Conservation (phyloP, 2,888 invertebrate genomes). For the Lissonota sp. region DNA sequence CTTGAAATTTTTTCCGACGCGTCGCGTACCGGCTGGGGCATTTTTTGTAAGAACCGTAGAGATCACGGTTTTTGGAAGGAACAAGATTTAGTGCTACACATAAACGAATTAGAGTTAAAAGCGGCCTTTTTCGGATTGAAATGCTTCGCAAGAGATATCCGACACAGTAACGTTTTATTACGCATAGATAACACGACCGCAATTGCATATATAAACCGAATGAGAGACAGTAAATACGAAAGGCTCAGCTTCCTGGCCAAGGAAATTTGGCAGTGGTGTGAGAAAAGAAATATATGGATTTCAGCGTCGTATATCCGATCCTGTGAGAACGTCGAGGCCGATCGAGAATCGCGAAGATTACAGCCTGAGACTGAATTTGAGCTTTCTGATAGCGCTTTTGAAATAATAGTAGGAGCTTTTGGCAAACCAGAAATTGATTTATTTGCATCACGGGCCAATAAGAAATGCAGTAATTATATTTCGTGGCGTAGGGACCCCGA, state of each 20-base stretch:
- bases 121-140: too few species aligned
- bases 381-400: constrained; percentile 9
- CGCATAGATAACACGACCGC: constrained; percentile 58
- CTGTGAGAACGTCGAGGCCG: too few species aligned
- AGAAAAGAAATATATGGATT: constrained; percentile 17
- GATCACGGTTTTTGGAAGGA: too few species aligned
- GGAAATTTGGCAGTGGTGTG: constrained; percentile 41
- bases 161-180: constrained; percentile 32
- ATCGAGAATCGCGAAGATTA: too few species aligned
- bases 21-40: too few species aligned
- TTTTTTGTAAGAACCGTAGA: too few species aligned
- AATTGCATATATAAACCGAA: constrained; percentile 60
- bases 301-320: constrained; percentile 21
- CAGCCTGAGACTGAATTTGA: constrained; percentile 31
- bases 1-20: too few species aligned
- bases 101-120: too few species aligned
- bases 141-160: too few species aligned
- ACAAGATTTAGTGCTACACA: too few species aligned
- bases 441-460: constrained; percentile 10
- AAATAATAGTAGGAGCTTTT: neutral
- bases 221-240: constrained; percentile 46
- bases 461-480: neutral
- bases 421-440: constrained; percentile 1
- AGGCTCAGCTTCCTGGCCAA: constrained; percentile 39
- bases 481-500: too few species aligned